Conservation (phyloP, 2,113 vertebrate genomes). For the Bubo bubo region DNA sequence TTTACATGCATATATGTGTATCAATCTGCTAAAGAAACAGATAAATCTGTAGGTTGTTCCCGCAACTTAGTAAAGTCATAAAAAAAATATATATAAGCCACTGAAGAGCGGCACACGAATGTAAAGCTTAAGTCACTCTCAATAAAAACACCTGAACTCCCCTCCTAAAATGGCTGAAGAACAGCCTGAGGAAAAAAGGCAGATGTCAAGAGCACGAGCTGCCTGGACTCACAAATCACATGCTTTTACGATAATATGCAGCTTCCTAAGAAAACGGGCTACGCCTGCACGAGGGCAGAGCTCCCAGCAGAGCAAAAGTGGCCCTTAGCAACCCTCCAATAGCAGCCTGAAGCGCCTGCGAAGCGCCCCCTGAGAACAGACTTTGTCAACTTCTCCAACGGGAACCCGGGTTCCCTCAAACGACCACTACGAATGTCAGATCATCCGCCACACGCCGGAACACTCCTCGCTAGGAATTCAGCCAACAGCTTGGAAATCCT, state of each 20-base stretch:
- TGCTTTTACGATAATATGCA: background rate
- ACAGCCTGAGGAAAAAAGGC: background rate
- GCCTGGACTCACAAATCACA: background rate
- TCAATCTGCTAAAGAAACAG: background rate
- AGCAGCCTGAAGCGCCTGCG: rapidly evolving
- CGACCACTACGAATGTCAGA: rapidly evolving
- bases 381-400: background rate
- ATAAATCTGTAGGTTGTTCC: background rate
- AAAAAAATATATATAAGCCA: background rate
- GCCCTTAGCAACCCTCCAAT: background rate
- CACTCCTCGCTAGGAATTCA: rapidly evolving
- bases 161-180: background rate
- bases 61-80: background rate
- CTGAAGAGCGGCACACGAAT: rapidly evolving
- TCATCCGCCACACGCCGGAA: rapidly evolving
- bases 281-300: background rate
- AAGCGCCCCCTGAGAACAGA: background rate
- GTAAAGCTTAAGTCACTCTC: background rate
- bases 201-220: background rate
- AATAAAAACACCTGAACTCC: background rate
- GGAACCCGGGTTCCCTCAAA: background rate
- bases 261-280: background rate
- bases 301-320: background rate
- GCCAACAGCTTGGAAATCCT: background rate
- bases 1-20: rapidly evolving